Evolutionary conservation across 64 coral and sea anemone genomes (phyloP).

Genomic region (Stichodactyla mertensii): DNA sequence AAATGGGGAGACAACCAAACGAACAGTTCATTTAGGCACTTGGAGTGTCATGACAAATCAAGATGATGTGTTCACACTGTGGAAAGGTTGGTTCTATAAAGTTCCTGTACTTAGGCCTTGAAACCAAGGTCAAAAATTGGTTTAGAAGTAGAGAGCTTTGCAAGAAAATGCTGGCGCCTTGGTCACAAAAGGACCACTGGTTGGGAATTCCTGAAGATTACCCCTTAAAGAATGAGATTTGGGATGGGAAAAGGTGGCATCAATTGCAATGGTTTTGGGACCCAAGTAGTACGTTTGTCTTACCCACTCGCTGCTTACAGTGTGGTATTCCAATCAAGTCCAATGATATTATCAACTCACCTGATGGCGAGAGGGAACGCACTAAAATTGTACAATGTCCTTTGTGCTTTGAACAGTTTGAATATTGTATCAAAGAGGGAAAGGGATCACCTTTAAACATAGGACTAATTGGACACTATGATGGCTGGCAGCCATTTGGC

Average conservation of each 20-base stretch:
- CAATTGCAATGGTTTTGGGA: constrained; percentile 68
- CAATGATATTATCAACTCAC: constrained; percentile 11
- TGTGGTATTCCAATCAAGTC: constrained; percentile 20
- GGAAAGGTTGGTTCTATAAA: constrained; percentile 26
- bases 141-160: constrained; percentile 34
- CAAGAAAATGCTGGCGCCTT: constrained; percentile 35
- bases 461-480: constrained; percentile 49
- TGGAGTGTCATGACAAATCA: neutral
- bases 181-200: constrained; percentile 31
- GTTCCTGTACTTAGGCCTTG: constrained; percentile 28
- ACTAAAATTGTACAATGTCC: constrained; percentile 28
- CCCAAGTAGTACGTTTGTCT: constrained; percentile 14
- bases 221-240: constrained; percentile 38
- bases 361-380: neutral
- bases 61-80: neutral
- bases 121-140: constrained; percentile 47
- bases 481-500: constrained; percentile 86
- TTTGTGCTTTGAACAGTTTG: constrained; percentile 34
- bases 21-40: neutral
- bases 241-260: constrained; percentile 58
- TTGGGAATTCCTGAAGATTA: neutral
- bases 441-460: constrained; percentile 43
- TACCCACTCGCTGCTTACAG: constrained; percentile 24
- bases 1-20: constrained; percentile 28
- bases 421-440: constrained; percentile 25